Evolutionary conservation across 2,888 invertebrate genomes (phyloP).

Genomic region (Penaeus monodon): DNA sequence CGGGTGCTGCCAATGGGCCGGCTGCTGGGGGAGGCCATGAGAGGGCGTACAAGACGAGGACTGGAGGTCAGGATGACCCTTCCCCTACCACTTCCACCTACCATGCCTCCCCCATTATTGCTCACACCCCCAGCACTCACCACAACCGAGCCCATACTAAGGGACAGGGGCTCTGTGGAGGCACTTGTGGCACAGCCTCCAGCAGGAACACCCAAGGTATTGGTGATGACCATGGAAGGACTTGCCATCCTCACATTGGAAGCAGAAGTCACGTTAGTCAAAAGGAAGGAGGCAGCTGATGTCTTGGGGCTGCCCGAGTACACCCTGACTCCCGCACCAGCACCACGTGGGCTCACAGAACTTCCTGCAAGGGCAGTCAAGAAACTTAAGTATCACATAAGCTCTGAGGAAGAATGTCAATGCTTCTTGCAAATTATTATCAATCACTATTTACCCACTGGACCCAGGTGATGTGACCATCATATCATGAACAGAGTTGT

Average conservation of each 20-base stretch:
- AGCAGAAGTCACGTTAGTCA: conserved; percentile 43
- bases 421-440: too few relatives aligned
- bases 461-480: too few relatives aligned
- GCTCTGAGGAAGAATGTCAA: too few relatives aligned
- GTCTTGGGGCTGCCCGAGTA: conserved; percentile 42
- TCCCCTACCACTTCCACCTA: conserved; percentile 4
- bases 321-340: conserved; percentile 37
- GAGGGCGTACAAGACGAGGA: conserved; percentile 42
- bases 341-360: conserved; percentile 12
- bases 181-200: background rate
- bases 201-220: conserved; percentile 23
- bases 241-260: conserved; percentile 21
- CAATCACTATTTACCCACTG: too few relatives aligned
- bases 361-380: background rate
- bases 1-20: conserved; percentile 25
- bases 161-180: conserved; percentile 15
- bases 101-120: background rate
- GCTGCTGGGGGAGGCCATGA: conserved; percentile 6
- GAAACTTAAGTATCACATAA: too few relatives aligned
- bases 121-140: conserved; percentile 35
- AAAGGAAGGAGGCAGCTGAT: conserved; percentile 44
- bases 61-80: conserved; percentile 53
- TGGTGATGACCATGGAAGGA: conserved; percentile 53
- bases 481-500: too few relatives aligned
- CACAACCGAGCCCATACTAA: conserved; percentile 38